These are phyloP conservation scores for Grallaria varia DNA, from an alignment of 2,113 vertebrate genomes.

Conservation along the genomic window DNA sequence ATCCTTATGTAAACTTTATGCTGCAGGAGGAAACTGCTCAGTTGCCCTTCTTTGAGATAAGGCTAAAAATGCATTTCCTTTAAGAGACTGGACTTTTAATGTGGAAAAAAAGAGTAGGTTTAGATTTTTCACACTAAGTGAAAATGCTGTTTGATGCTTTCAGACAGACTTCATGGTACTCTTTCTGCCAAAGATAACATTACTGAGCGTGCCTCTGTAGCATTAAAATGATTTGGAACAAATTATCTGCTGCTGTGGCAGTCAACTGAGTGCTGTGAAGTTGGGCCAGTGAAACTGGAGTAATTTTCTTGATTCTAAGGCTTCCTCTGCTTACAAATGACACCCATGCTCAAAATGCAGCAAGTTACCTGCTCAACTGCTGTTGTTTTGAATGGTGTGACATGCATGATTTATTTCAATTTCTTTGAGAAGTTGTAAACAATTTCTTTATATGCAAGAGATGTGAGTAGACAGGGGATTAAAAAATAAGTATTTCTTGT, in stretches of 20 bases:
- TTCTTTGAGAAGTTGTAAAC: not conserved
- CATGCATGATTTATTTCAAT: not conserved
- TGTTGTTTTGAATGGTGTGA: not conserved
- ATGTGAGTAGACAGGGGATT: not conserved
- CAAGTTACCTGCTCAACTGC: not conserved
- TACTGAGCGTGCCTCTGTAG: not conserved
- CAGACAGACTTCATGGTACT: not conserved
- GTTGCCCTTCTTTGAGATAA: not conserved
- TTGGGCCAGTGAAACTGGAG: not conserved
- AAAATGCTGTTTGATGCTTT: not conserved
- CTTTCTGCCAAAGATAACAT: not conserved
- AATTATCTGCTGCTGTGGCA: not conserved
- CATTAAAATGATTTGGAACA: not conserved
- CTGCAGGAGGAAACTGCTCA: not conserved
- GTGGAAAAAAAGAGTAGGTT: not conserved
- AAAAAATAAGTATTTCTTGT: not conserved
- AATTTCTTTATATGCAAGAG: not conserved
- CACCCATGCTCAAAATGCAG: not conserved
- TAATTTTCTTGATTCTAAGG: not conserved
- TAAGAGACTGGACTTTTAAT: not conserved
- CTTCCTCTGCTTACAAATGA: not conserved
- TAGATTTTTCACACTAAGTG: not conserved
- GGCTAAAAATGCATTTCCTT: slow-evolving; percentile 11
- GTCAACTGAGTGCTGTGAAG: not conserved
- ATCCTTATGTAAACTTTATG: not conserved